These are phyloP conservation scores for Drosophila histrio DNA, from an alignment of 2,888 invertebrate species.

Conservation along the genomic window DNA sequence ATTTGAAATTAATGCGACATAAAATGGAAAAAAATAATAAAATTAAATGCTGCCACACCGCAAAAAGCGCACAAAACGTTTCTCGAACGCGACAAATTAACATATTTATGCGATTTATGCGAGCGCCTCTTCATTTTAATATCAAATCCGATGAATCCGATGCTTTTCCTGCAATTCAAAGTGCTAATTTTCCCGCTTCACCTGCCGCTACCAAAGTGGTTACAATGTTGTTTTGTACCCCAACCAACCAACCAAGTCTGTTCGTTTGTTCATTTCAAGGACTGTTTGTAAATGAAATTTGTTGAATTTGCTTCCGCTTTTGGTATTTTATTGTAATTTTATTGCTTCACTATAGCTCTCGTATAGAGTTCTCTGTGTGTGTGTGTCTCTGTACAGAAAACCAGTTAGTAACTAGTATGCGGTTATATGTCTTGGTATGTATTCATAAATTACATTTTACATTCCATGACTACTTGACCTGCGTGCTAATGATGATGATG, in stretches of 20 bases:
- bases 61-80: conserved; percentile 49
- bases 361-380: background rate
- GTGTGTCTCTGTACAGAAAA: conserved; percentile 30
- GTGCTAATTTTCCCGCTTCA: conserved; percentile 66
- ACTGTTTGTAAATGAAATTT: conserved; percentile 78
- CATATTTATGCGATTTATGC: conserved; percentile 79
- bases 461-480: conserved; percentile 35
- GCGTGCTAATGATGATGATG: conserved; percentile 26
- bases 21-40: background rate
- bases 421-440: conserved; percentile 53
- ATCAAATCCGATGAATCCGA: conserved; percentile 48
- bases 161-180: conserved; percentile 57
- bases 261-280: conserved; percentile 53
- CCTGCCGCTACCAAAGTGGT: conserved; percentile 48
- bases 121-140: conserved; percentile 67
- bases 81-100: conserved; percentile 55
- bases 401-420: conserved; percentile 60
- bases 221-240: conserved; percentile 20
- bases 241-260: background rate
- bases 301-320: conserved; percentile 70
- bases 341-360: conserved; percentile 10
- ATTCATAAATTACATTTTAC: conserved; percentile 63
- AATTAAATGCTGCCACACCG: conserved; percentile 14
- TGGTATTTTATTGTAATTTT: conserved; percentile 58
- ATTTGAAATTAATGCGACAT: conserved; percentile 60